Evolutionary conservation across 2,888 invertebrate genomes (phyloP).

Genomic region (Phengaris alcon): DNA sequence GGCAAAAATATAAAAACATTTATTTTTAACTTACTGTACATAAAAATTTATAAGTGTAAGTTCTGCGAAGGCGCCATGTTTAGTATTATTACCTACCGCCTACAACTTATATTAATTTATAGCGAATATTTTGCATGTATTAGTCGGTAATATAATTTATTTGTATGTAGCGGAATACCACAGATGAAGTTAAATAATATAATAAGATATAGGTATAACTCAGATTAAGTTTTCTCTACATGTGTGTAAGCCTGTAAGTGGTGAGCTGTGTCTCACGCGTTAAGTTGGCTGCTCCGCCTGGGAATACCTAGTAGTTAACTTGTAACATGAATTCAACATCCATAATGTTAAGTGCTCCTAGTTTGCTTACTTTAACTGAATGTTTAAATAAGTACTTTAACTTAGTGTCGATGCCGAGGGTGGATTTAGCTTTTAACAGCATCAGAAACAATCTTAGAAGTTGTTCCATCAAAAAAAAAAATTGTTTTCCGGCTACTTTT

Average conservation of each 20-base stretch:
- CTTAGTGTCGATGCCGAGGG: not conserved
- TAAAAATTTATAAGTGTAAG: no score
- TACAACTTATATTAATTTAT: no score
- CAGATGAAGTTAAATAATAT: conserved; percentile 14
- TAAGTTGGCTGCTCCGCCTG: conserved; percentile 36
- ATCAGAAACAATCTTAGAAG: not conserved
- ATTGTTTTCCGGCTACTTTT: no score
- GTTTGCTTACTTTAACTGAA: conserved; percentile 17
- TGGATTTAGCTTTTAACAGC: not conserved
- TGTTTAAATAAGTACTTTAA: conserved; percentile 1
- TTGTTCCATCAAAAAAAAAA: no score
- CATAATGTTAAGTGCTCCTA: conserved; percentile 36
- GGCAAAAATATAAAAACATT: no score
- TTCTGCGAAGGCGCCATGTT: no score
- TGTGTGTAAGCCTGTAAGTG: conserved; percentile 39
- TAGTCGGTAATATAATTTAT: no score
- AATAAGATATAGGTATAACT: not conserved
- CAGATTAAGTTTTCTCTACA: conserved; percentile 30
- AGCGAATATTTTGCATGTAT: no score
- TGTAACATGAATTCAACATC: conserved; percentile 39
- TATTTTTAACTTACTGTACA: no score
- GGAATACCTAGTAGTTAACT: conserved; percentile 41
- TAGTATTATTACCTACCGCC: no score
- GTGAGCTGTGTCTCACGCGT: conserved; percentile 38
- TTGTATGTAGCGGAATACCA: not conserved